These are phyloP conservation scores for Lithophane semibrunnea DNA, from an alignment of 2,888 invertebrate genomes.

Conservation along the genomic window DNA sequence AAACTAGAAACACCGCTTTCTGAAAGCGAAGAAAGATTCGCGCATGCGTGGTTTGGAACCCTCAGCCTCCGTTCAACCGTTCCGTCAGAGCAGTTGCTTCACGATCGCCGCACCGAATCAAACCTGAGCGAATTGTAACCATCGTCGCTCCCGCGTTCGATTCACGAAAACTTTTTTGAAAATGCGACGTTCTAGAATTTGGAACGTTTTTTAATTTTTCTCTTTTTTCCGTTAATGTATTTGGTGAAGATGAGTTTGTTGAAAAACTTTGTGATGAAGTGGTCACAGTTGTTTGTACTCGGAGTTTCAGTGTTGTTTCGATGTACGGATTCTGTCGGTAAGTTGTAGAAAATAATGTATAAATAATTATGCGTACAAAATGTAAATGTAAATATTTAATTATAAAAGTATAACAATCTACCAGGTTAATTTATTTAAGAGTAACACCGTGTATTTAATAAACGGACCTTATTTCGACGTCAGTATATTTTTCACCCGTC, in stretches of 20 bases:
- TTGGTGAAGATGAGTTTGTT: constrained; percentile 71
- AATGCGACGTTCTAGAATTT: constrained; percentile 64
- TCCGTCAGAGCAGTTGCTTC: constrained; percentile 71
- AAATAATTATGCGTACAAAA: not conserved
- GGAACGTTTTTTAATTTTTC: constrained; percentile 61
- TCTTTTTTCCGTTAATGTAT: constrained; percentile 26
- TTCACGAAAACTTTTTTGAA: constrained; percentile 70
- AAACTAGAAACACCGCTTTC: constrained; percentile 68
- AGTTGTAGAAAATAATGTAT: constrained; percentile 68
- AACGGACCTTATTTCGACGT: constrained; percentile 12
- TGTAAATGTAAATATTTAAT: not conserved
- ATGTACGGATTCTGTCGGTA: constrained; percentile 86
- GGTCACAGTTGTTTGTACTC: constrained; percentile 78
- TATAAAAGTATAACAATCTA: not conserved
- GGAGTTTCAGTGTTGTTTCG: constrained; percentile 87
- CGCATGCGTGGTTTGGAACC: constrained; percentile 75
- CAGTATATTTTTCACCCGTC: constrained; percentile 43
- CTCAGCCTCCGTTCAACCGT: constrained; percentile 67
- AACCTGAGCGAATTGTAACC: constrained; percentile 58
- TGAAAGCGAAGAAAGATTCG: constrained; percentile 53
- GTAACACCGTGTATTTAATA: constrained; percentile 19
- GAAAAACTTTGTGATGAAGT: constrained; percentile 81
- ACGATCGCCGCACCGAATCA: constrained; percentile 61
- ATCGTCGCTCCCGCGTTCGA: constrained; percentile 60
- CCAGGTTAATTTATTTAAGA: constrained; percentile 1